Evolutionary conservation across 2,113 vertebrate genomes (phyloP), one percentile per base, ranked within the genome.

Genomic region (Speoplatyrhinus poulsoni): DNA sequence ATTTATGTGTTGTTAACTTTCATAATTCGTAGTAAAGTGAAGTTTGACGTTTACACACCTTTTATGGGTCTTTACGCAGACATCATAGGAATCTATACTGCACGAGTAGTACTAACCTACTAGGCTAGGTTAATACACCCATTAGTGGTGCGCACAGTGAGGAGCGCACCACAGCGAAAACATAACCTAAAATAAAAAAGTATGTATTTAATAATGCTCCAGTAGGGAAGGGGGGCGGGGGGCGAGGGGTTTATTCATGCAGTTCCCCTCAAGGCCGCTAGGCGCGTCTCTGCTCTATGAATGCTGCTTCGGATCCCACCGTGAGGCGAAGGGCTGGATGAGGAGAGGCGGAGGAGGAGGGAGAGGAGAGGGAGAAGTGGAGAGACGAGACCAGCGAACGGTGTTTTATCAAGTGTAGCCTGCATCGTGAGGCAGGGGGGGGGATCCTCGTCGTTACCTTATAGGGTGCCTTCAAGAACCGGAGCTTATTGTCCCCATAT

Each of bases 381-480:
- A 50, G 26, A 48, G 92, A 89, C 89, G 88, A 90, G 87, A 90
- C 91, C 87, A 83, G 76, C 83, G 80, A 73, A 95, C 92, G 88
- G 91, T 90, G 86, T 92, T 93, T 86, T 87, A 92, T 90, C 87
- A 85, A 88, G 90, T 81, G 91, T 91, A 90, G 89, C 89, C 92
- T 88, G 91, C 87, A 93, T 93, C 93, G 87, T 82, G 90, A 93
- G 93, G 88, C 92, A 76, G 70, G 85, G 80, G 83, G 80, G 75
- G 80, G 78, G 76, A 52, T 52, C 11, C 11, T 52, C 11, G 13
- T 52, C 11, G 3, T 52, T 11, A 52, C 3, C 52, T n/a, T n/a
- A 53, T 6, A 53, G 52, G n/a, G 13, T 53, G 12, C 36, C 36
- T 41, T 41, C 36, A 65, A 75, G 79, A 90, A 82, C 89, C 89